These are phyloP conservation scores for Phylloscopus whistleri DNA, from an alignment of 2,113 vertebrate species.

Conservation along the genomic window DNA sequence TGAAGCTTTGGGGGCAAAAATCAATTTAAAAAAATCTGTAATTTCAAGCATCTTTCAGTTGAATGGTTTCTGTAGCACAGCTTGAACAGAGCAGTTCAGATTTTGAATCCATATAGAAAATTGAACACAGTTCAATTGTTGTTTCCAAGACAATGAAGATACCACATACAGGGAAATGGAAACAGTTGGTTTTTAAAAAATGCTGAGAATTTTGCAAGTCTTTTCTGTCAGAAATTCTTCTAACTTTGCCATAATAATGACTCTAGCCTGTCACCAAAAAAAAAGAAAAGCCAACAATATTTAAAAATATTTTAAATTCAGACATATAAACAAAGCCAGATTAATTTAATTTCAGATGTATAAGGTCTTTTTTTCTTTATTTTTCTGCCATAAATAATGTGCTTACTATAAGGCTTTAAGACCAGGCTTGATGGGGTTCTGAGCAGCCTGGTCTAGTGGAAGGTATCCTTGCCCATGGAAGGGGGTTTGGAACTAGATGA, in stretches of 20 bases:
- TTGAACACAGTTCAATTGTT: not conserved
- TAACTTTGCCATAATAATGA: not conserved
- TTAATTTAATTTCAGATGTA: not conserved
- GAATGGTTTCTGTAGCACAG: not conserved
- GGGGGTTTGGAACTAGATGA: not conserved
- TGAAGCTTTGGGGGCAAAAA: not conserved
- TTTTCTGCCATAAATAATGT: not conserved
- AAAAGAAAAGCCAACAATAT: rapidly evolving
- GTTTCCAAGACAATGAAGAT: not conserved
- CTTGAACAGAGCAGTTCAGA: not conserved
- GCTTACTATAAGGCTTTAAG: not conserved
- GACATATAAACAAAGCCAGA: not conserved
- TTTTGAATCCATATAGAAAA: not conserved
- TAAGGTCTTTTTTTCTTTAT: not conserved
- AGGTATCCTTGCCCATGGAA: not conserved
- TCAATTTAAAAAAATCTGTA: not conserved
- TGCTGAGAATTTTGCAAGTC: not conserved
- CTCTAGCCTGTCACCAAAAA: not conserved
- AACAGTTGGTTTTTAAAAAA: not conserved
- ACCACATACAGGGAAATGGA: not conserved
- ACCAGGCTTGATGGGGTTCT: not conserved
- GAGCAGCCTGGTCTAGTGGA: not conserved
- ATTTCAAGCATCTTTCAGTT: not conserved
- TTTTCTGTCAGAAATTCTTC: not conserved
- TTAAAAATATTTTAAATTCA: not conserved